These are phyloP conservation scores for Zosterops pallidus DNA, from an alignment of 2,113 vertebrate species.

Conservation along the genomic window DNA sequence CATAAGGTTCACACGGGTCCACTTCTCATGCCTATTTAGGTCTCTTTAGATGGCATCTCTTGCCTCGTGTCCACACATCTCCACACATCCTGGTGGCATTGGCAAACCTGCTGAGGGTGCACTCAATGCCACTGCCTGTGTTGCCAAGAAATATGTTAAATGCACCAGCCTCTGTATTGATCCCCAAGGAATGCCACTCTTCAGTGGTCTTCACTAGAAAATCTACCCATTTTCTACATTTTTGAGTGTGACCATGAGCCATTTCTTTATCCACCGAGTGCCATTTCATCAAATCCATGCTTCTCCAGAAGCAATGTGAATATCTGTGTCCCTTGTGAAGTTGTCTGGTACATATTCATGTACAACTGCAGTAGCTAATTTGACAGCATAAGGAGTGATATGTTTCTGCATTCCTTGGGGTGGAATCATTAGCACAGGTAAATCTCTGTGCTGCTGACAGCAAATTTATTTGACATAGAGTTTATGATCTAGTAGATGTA, in stretches of 20 bases:
- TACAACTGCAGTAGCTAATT: background rate
- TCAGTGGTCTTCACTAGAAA: background rate
- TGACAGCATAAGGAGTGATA: background rate
- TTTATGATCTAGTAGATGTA: slow-evolving; percentile 51
- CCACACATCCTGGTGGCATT: background rate
- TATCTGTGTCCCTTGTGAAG: background rate
- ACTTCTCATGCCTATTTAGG: background rate
- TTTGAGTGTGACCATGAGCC: background rate
- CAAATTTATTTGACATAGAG: background rate
- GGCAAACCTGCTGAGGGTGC: background rate
- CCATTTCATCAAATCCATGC: background rate
- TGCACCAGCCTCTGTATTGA: too few relatives aligned
- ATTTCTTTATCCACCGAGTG: background rate
- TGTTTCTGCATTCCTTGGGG: background rate
- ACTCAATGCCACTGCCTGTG: background rate
- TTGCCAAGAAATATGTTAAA: background rate
- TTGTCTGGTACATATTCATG: background rate
- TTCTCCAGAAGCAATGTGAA: background rate
- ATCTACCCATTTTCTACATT: background rate
- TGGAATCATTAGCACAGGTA: background rate
- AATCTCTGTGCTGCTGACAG: background rate
- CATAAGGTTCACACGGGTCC: too few relatives aligned
- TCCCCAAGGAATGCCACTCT: background rate
- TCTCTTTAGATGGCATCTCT: background rate
- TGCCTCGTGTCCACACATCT: background rate